Evolutionary conservation across 2,797 vertebrate genomes (phyloP).

Genomic region (Leucoraja ocellata): DNA sequence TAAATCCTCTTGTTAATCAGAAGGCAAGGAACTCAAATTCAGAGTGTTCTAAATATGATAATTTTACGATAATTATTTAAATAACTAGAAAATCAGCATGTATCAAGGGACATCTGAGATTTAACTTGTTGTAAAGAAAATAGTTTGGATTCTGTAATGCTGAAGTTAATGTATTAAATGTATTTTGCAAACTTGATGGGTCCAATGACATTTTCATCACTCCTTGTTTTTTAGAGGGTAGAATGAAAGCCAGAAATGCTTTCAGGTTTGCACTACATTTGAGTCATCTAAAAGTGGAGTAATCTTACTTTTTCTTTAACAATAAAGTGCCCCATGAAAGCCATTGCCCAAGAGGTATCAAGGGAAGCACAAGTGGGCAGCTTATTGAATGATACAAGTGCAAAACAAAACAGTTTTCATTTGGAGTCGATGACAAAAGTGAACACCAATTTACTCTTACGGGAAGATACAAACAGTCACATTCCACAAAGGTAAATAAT

Average conservation of each 20-base stretch:
- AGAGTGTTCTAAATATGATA: background rate
- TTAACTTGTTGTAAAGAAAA: background rate
- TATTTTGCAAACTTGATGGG: background rate
- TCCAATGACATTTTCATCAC: background rate
- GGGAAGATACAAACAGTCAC: slow-evolving; percentile 5
- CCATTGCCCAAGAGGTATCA: slow-evolving; percentile 43
- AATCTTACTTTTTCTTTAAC: background rate
- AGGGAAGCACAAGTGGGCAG: slow-evolving; percentile 35
- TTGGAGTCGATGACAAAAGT: slow-evolving; percentile 39
- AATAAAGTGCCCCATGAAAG: background rate
- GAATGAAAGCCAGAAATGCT: background rate
- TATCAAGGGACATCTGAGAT: background rate
- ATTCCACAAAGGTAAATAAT: slow-evolving; percentile 45
- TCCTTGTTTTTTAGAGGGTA: background rate
- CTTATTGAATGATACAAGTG: slow-evolving; percentile 25
- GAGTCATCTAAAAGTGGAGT: background rate
- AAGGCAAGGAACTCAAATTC: slow-evolving; percentile 19
- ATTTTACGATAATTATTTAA: background rate
- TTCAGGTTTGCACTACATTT: background rate
- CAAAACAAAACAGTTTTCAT: slow-evolving; percentile 31
- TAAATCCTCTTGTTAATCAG: background rate
- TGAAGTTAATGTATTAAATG: background rate
- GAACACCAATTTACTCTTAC: slow-evolving; percentile 21
- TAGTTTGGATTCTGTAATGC: background rate
- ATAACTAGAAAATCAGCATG: background rate